Base-by-base conservation (phyloP, 2,797 vertebrate genomes). In the Sebastes reedi region DNA sequence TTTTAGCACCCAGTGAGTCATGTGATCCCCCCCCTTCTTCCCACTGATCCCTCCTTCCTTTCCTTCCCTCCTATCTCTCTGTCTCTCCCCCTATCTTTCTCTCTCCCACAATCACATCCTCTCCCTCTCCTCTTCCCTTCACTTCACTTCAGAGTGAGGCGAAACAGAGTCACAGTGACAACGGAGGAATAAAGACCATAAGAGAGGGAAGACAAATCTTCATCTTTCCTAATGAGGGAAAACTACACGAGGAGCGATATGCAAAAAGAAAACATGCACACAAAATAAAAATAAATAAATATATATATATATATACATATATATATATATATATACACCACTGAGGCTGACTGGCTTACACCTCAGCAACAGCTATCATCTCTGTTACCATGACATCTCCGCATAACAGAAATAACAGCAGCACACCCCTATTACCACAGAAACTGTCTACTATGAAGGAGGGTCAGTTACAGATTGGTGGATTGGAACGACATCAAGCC, bases 1-100 rank as follows among this genome's bases (percentile, higher is more conserved):
- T 95, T 95, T 94, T 95, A 95, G 93, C 92, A 88, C 89, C 85
- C 86, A 89, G 86, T 90, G 87, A 94, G 92, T 95, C 94, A 95
- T 93, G 90, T 95, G 95, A 94, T 91, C 81, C 88, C 88, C 39
- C 42, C 46, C 86, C 84, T 75, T 79, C 86, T 72, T 79, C 83
- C 82, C 65, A 76, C 80, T 75, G 84, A 90, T 84, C 79, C 50
- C 84, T 88, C 87, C 74, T 85, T 87, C 85, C 83, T 80, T 78
- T 79, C 77, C 82, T 62, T 54, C 59, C 71, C 69, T 83, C 68
- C 62, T 55, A 36, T 69, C 70, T 68, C 77, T 70, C 77, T 69
- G 11, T 71, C 71, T 80, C 81, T 84, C 74, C 72, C 77, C 52
- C 55, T 46, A 50, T 81, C 61, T 60, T 61, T 81, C 29, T 72